phyloP scores from a whole-genome alignment of 2,888 invertebrate genomes.

The Callinectes sapidus region DNA sequence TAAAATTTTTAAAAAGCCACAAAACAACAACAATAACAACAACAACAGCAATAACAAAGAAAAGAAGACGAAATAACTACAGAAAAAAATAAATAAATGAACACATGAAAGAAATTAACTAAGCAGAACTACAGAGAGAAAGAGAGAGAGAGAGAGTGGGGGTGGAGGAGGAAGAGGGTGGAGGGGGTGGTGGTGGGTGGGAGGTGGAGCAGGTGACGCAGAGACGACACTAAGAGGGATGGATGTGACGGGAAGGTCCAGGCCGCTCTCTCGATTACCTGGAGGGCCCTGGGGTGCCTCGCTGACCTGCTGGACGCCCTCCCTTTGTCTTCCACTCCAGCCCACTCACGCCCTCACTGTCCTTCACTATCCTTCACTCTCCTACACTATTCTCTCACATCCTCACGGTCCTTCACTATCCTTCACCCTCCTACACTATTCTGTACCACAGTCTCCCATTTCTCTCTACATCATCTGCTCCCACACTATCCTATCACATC shows the following conservation, averaged over 20 bases:
- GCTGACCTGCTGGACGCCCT: background rate
- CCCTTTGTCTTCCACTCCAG: background rate
- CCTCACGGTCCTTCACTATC: background rate
- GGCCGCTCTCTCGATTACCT: slow-evolving; percentile 62
- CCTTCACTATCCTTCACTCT: background rate
- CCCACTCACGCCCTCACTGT: background rate
- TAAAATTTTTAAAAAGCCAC: background rate
- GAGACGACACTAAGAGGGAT: slow-evolving; percentile 66
- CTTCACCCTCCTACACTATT: background rate
- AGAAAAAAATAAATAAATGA: background rate
- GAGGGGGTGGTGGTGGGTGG: slow-evolving; percentile 12
- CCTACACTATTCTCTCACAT: background rate
- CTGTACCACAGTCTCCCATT: too few relatives aligned
- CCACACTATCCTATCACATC: too few relatives aligned
- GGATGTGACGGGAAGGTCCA: slow-evolving; percentile 57
- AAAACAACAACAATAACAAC: background rate
- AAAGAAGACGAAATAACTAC: background rate
- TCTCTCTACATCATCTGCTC: too few relatives aligned
- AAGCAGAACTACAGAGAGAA: background rate
- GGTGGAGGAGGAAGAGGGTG: background rate
- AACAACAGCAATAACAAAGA: too few relatives aligned
- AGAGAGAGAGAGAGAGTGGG: slow-evolving; percentile 24
- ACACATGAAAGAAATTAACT: background rate
- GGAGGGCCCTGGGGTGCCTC: background rate
- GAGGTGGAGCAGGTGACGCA: slow-evolving; percentile 59